Conservation (phyloP, 2,113 vertebrate species). For the Tursiops truncatus region DNA sequence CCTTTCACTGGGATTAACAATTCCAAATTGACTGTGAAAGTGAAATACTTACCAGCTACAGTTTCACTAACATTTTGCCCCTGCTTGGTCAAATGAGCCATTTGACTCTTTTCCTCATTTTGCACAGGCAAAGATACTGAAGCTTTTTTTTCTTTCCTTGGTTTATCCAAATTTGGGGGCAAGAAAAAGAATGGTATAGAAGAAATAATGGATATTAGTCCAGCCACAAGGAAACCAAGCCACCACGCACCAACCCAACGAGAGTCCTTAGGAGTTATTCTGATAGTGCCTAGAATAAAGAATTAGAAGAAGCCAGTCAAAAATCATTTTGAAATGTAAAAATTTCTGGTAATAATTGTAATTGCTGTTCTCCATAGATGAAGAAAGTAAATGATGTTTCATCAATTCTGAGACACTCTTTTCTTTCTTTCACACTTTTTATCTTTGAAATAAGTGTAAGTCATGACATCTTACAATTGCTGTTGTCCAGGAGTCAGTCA, state of each 20-base stretch:
- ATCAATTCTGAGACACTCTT: background rate
- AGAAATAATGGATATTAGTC: slow-evolving; percentile 81
- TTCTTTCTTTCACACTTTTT: background rate
- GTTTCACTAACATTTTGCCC: background rate
- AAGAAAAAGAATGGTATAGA: slow-evolving; percentile 94
- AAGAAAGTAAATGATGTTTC: background rate
- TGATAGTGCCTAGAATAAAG: slow-evolving; percentile 86
- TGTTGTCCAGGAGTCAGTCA: background rate
- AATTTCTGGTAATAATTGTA: background rate
- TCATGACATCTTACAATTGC: background rate
- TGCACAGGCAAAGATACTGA: background rate
- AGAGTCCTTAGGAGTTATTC: slow-evolving; percentile 91
- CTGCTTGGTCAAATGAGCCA: background rate
- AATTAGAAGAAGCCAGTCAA: slow-evolving; percentile 35
- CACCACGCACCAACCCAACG: slow-evolving; percentile 99
- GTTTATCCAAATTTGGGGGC: slow-evolving; percentile 84
- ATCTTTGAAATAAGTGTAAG: background rate
- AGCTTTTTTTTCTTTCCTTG: slow-evolving; percentile 45
- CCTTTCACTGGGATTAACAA: background rate
- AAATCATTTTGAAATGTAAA: slow-evolving; percentile 23
- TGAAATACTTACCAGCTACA: slow-evolving; percentile 77
- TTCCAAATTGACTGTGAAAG: background rate
- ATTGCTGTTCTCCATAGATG: background rate
- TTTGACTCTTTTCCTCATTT: background rate
- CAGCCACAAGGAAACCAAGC: slow-evolving; percentile 89